These are phyloP conservation scores for Crotophaga sulcirostris DNA, from an alignment of 2,113 vertebrate genomes.

Conservation along the genomic window DNA sequence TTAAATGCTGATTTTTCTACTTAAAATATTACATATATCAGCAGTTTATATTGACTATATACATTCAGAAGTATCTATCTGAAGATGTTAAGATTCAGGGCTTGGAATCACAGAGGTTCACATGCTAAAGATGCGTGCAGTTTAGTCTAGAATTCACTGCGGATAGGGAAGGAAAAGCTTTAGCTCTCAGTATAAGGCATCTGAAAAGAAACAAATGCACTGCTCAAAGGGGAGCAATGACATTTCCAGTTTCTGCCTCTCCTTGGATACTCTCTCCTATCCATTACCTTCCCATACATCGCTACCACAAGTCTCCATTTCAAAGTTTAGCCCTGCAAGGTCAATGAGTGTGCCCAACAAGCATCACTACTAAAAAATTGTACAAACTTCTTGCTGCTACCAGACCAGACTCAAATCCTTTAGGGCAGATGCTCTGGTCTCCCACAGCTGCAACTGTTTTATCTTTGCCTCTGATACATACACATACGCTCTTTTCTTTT, in stretches of 20 bases:
- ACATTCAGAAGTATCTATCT: neutral
- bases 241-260: neutral
- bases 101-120: neutral
- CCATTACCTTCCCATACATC: neutral
- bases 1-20: neutral
- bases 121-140: accelerated
- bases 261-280: neutral
- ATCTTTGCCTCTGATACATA: neutral
- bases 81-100: neutral
- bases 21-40: neutral
- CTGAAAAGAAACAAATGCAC: neutral
- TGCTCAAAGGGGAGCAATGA: neutral
- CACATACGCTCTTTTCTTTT: neutral
- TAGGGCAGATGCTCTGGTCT: neutral
- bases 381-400: neutral
- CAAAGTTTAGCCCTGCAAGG: neutral
- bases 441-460: neutral
- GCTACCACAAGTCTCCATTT: neutral
- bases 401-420: neutral
- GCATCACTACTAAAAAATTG: neutral
- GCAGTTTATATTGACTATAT: neutral
- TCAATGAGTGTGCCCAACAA: neutral
- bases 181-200: neutral
- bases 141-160: neutral
- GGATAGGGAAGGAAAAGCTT: neutral